These are phyloP conservation scores for Pseudomyrmex dendroicus DNA, from an alignment of 1,140 invertebrate genomes.

Conservation along the genomic window DNA sequence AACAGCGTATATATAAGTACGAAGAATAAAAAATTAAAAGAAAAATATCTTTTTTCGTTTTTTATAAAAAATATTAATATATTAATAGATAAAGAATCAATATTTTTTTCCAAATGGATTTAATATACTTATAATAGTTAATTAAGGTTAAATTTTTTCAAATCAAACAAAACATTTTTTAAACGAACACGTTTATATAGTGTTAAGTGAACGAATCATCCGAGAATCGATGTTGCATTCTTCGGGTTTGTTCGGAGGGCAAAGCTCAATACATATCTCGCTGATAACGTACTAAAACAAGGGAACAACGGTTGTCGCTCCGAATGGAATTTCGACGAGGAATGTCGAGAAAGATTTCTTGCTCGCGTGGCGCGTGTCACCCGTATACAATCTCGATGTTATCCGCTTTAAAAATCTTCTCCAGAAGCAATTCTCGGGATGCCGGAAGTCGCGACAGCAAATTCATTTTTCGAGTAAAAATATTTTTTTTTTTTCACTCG, in stretches of 20 bases:
- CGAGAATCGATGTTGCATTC: background rate
- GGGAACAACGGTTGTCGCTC: background rate
- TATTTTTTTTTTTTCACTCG: background rate
- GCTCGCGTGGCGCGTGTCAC: background rate
- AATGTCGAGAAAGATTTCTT: conserved; percentile 1
- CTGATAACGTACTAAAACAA: background rate
- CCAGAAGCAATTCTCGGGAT: background rate
- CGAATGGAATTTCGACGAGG: too few relatives aligned
- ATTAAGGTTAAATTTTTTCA: too few relatives aligned
- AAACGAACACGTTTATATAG: too few relatives aligned
- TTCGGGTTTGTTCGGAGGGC: background rate
- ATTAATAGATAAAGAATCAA: too few relatives aligned
- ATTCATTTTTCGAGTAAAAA: conserved; percentile 6
- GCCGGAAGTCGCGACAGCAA: background rate
- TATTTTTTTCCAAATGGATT: too few relatives aligned
- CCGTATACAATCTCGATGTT: background rate
- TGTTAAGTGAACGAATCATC: background rate
- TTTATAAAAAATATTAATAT: too few relatives aligned
- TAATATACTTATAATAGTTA: too few relatives aligned
- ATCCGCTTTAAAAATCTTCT: conserved; percentile 11
- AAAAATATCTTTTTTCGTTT: background rate
- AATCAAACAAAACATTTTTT: too few relatives aligned
- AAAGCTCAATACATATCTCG: background rate
- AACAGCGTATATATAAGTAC: background rate
- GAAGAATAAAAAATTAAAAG: background rate